Evolutionary conservation across 1,140 invertebrate species (phyloP), one percentile per base, ranked within the genome.

Genomic region (Brachionus asplanchnoidis): DNA sequence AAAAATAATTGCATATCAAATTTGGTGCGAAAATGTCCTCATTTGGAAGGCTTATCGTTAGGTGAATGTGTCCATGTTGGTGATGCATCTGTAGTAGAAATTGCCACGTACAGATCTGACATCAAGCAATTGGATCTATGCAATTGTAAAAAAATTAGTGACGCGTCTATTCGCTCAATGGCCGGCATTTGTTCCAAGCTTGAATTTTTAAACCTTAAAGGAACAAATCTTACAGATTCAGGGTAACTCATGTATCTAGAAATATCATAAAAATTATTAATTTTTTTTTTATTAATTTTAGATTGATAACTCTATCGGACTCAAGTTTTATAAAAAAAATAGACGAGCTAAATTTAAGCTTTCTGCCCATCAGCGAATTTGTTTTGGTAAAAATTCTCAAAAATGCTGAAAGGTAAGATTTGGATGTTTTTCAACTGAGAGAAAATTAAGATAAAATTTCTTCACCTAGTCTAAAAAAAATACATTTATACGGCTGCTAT

Each of bases 131-230:
- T 82, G 6, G 79, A 82, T 46, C 40, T 82, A 14, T 65, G 36
- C 28, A 46, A 46, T 44, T 82, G 79, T 46, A 82, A 82, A 68
- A 82, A 82, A 32, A 82, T 82, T 20, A 82, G 53, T 56, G 79
- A 82, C n/a, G 42, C n/a, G 36, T 40, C 79, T 2, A 42, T 82
- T 1, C 36, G 65, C 9, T 65, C 79, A 82, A 42, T 82, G 79
- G 20, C 53, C 11, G 20, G 20, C 23, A 32, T 65, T 44, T 82
- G 53, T 17, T 42, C 50, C 11, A 44, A 68, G 14, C 42, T 82
- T 5, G 65, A 60, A 82, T 44, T 60, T 68, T 66, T 82, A 14
- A 68, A 68, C 44, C 32, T 82, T 44, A 82, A 82, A 68, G 79
- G 53, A 23, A 82, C 79, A 14, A 82, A 44, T 46, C 50, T 82